phyloP scores from a whole-genome alignment of 2,113 vertebrate genomes.

The Notarius lentiginosus region DNA sequence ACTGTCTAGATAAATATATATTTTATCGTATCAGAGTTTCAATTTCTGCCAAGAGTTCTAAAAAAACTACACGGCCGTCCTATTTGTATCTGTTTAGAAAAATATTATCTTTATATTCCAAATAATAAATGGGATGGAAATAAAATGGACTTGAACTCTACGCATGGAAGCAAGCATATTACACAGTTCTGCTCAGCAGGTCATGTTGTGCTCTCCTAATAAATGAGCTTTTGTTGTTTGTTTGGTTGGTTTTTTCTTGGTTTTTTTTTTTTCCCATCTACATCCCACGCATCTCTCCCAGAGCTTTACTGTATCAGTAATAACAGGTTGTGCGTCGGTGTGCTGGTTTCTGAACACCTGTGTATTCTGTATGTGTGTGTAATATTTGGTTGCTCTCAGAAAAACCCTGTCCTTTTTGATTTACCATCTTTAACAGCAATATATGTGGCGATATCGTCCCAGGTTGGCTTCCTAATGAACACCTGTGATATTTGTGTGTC shows the following conservation, averaged over 20 bases:
- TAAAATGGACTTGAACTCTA: background rate
- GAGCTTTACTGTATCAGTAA: slow-evolving; percentile 7
- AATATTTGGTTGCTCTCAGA: background rate
- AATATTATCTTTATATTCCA: background rate
- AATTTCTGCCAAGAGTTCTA: no score
- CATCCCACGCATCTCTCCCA: background rate
- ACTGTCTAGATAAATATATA: no score
- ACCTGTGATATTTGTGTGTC: background rate
- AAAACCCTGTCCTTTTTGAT: background rate
- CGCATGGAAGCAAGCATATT: background rate
- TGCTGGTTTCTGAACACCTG: slow-evolving; percentile 1
- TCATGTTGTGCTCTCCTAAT: background rate
- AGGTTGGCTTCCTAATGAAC: background rate
- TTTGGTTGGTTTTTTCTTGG: background rate
- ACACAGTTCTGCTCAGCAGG: slow-evolving; percentile 19
- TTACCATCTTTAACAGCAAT: background rate
- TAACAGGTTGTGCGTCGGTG: slow-evolving; percentile 8
- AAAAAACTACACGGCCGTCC: no score
- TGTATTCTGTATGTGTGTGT: background rate
- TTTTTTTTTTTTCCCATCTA: background rate
- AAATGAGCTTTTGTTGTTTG: background rate
- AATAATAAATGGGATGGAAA: background rate
- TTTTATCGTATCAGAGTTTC: no score
- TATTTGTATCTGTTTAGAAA: background rate
- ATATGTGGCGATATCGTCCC: background rate